Percentiles rank a stretch among this genome's conserved stretches.
These are phyloP conservation scores for Coremacera marginata DNA, from an alignment of 2,888 invertebrate genomes.

Conservation along the genomic window DNA sequence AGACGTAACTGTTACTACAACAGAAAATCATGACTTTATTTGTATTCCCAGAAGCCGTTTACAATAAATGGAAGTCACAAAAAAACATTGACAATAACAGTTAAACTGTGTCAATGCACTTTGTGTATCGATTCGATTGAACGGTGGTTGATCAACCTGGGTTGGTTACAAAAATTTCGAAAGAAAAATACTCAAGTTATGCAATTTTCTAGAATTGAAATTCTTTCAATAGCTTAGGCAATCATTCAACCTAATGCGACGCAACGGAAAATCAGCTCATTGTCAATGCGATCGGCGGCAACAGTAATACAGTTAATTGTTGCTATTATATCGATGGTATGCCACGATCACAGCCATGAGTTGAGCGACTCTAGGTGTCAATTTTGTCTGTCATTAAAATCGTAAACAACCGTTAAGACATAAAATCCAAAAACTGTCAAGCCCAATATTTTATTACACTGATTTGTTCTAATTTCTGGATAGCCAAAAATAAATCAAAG, in stretches of 20 bases:
- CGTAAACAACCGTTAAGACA: neutral
- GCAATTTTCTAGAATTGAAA: slow-evolving; percentile 6
- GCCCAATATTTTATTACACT: slow-evolving; percentile 1
- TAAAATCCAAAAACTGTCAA: neutral
- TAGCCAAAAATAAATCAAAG: neutral
- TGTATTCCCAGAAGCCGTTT: slow-evolving; percentile 3
- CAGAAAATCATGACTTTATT: slow-evolving; percentile 1
- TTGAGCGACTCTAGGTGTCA: too few species aligned
- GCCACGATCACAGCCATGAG: neutral
- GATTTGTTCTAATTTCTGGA: slow-evolving; percentile 15
- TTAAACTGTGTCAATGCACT: slow-evolving; percentile 21
- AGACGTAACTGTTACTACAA: too few species aligned
- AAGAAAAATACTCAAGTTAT: neutral
- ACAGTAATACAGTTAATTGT: too few species aligned
- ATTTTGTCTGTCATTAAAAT: neutral
- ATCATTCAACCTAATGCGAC: neutral
- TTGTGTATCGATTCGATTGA: neutral
- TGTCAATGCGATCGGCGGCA: too few species aligned
- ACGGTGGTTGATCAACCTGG: neutral
- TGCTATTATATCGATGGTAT: too few species aligned
- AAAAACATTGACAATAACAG: neutral
- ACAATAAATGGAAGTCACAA: neutral
- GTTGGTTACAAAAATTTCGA: neutral
- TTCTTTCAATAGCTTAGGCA: neutral
- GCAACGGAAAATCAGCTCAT: too few species aligned